A percentile compares a stretch with the other conserved stretches of the same genome.
Conservation (phyloP, 2,888 invertebrate genomes). For the Machimus rusticus region DNA sequence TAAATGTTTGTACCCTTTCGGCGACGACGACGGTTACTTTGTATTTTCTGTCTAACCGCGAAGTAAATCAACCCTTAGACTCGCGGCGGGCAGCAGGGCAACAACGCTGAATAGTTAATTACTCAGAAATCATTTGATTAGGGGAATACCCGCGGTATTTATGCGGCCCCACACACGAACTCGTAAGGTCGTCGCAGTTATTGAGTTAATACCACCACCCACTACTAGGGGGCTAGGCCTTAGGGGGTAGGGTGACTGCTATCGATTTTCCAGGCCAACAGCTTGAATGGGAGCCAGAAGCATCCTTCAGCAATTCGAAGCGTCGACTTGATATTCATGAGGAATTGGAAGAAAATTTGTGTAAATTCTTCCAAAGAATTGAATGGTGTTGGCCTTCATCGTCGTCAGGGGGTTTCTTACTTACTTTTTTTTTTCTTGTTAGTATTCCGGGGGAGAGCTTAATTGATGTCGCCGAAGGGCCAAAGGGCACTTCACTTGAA, state of each 20-base stretch:
- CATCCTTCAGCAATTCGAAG: not conserved
- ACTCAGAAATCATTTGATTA: conserved; percentile 30
- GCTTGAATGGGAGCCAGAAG: not conserved
- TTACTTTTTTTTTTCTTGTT: not conserved
- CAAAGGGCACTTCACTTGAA: not conserved
- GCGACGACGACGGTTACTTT: not conserved
- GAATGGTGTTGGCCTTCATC: not conserved
- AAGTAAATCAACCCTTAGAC: not conserved
- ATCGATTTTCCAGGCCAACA: not conserved
- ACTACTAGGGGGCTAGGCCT: not conserved
- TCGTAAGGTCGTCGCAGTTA: not conserved
- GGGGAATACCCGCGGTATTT: not conserved
- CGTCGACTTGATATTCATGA: not conserved
- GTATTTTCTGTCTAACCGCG: not conserved
- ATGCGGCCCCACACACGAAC: not conserved
- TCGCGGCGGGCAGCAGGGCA: not conserved
- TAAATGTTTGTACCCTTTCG: not conserved
- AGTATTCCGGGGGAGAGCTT: not conserved
- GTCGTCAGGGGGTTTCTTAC: not conserved
- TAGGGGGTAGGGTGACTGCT: not conserved
- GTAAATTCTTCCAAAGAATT: not conserved
- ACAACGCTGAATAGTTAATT: conserved; percentile 23
- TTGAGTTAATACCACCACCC: not conserved
- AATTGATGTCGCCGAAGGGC: not conserved
- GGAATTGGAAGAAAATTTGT: not conserved